Evolutionary conservation across 2,888 invertebrate genomes (phyloP).

Genomic region (Yponomeuta malinellus): DNA sequence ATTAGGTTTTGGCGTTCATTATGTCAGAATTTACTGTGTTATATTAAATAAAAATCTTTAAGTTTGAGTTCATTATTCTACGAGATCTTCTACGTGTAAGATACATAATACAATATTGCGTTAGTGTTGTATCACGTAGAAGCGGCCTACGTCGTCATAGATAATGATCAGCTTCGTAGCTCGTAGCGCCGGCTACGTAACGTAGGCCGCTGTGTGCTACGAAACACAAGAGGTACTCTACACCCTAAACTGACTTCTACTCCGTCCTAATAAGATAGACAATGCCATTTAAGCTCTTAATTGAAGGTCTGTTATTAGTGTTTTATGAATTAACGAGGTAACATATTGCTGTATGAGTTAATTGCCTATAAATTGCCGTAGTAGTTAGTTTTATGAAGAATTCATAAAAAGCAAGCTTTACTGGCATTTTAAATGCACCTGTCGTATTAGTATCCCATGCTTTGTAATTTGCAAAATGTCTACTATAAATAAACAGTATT

Average conservation of each 20-base stretch:
- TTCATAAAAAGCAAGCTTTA: too few relatives aligned
- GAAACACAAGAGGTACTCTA: neutral
- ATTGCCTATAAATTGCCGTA: slow-evolving; percentile 9
- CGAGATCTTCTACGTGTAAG: neutral
- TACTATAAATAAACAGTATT: too few relatives aligned
- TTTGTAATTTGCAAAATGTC: too few relatives aligned
- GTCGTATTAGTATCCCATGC: too few relatives aligned
- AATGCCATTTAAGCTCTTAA: neutral
- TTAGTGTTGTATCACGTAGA: neutral
- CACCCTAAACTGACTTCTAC: neutral
- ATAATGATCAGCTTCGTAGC: neutral
- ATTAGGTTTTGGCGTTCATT: too few relatives aligned
- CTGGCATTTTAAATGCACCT: too few relatives aligned
- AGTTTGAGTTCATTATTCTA: too few relatives aligned
- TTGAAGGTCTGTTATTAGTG: slow-evolving; percentile 1
- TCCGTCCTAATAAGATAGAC: neutral
- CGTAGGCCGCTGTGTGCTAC: neutral
- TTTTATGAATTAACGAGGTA: neutral
- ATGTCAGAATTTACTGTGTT: too few relatives aligned
- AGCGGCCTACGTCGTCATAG: neutral
- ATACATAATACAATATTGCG: neutral
- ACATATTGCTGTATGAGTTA: slow-evolving; percentile 8
- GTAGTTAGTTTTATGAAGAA: neutral
- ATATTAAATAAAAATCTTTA: too few relatives aligned
- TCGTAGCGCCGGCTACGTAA: neutral